A percentile compares a stretch with the other conserved stretches of the same genome.
Conservation (phyloP, 1,140 invertebrate genomes). For the Acromyrmex charruanus region DNA sequence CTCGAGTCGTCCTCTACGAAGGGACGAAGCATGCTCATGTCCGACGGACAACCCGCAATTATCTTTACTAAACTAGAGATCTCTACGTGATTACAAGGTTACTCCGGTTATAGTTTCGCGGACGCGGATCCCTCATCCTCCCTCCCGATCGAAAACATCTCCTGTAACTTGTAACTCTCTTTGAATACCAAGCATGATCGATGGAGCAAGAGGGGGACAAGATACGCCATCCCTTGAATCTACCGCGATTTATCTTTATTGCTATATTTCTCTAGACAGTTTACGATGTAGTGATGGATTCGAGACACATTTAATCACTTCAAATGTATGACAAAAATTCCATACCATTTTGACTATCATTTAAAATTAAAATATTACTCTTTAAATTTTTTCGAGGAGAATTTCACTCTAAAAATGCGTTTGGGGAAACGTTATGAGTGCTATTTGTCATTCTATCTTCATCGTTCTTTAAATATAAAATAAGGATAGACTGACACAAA, state of each 20-base stretch:
- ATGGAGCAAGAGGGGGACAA: neutral
- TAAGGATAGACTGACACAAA: too few species aligned
- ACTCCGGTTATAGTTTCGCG: slow-evolving; percentile 78
- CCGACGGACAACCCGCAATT: slow-evolving; percentile 83
- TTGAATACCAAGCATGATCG: slow-evolving; percentile 48
- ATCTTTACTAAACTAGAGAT: slow-evolving; percentile 85
- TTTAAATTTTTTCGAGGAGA: neutral
- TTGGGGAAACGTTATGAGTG: too few species aligned
- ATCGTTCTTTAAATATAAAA: too few species aligned
- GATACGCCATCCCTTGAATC: neutral
- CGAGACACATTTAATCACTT: neutral
- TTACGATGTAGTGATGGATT: neutral
- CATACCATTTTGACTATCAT: too few species aligned
- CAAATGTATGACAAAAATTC: neutral
- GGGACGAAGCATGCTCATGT: slow-evolving; percentile 65
- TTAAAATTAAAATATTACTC: neutral
- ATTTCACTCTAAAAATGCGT: too few species aligned
- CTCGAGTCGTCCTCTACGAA: slow-evolving; percentile 50
- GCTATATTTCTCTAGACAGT: neutral
- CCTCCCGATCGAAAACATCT: slow-evolving; percentile 31
- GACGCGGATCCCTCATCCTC: slow-evolving; percentile 66
- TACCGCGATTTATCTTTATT: neutral
- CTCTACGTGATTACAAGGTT: slow-evolving; percentile 83
- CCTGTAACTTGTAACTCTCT: slow-evolving; percentile 23
- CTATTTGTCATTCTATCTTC: too few species aligned